Percentiles rank a stretch among this genome's conserved stretches.
Evolutionary conservation across 2,797 vertebrate species (phyloP).

Genomic region (Lagodon rhomboides): DNA sequence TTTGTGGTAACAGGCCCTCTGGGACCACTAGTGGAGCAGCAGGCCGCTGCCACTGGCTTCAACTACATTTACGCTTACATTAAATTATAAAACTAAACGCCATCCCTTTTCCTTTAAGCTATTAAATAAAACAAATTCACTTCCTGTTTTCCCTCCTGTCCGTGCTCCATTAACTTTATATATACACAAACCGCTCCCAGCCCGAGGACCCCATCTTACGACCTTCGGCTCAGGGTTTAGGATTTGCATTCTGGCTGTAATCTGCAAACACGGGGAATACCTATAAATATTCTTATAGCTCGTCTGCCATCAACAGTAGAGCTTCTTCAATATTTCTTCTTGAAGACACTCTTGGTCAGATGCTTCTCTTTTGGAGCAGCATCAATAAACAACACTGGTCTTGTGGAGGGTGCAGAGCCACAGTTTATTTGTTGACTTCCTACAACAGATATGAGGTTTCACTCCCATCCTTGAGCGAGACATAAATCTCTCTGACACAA

Average conservation of each 20-base stretch:
- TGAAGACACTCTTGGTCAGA: slow-evolving; percentile 31
- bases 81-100: slow-evolving; percentile 37
- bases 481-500: slow-evolving; percentile 65
- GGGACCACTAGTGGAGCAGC: slow-evolving; percentile 22
- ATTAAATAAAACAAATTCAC: slow-evolving; percentile 53
- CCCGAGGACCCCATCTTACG: slow-evolving; percentile 33
- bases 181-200: slow-evolving; percentile 30
- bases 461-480: slow-evolving; percentile 36
- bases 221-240: slow-evolving; percentile 22
- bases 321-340: slow-evolving; percentile 42
- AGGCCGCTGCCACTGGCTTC: slow-evolving; percentile 26
- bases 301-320: slow-evolving; percentile 16
- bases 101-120: slow-evolving; percentile 45
- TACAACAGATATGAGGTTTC: slow-evolving; percentile 51
- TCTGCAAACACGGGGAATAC: slow-evolving; percentile 46
- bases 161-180: slow-evolving; percentile 62
- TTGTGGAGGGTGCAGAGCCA: slow-evolving; percentile 52
- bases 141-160: slow-evolving; percentile 31
- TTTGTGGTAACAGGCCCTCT: slow-evolving; percentile 28
- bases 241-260: slow-evolving; percentile 48
- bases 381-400: slow-evolving; percentile 54
- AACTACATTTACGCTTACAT: slow-evolving; percentile 46
- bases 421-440: slow-evolving; percentile 67
- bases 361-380: slow-evolving; percentile 14
- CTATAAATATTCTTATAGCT: slow-evolving; percentile 51